These are phyloP conservation scores for Phoxinus dragarum DNA, from an alignment of 2,797 vertebrate species.

Conservation along the genomic window DNA sequence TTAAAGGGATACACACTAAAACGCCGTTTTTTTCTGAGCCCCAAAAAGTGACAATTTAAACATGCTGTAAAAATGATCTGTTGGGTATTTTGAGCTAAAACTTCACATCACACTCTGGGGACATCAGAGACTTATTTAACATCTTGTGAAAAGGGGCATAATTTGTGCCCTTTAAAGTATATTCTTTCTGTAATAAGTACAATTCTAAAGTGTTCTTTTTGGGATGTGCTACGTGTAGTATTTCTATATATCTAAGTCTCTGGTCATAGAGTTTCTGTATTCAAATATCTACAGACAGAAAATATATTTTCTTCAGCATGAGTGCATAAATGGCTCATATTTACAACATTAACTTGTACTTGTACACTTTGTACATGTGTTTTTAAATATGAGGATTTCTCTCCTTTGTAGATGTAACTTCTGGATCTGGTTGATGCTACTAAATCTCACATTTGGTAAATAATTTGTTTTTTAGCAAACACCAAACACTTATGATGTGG, in stretches of 20 bases:
- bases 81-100: too few species aligned
- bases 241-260: not conserved
- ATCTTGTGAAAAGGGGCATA: too few species aligned
- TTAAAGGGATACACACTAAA: too few species aligned
- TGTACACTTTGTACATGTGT: not conserved
- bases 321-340: not conserved
- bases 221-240: not conserved
- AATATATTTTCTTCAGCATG: not conserved
- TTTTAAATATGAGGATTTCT: not conserved
- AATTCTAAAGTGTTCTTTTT: not conserved
- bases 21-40: too few species aligned
- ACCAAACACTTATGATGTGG: slow-evolving; percentile 12
- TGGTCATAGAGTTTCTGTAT: not conserved
- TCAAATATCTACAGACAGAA: not conserved
- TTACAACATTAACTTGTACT: not conserved
- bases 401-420: not conserved
- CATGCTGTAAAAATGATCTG: too few species aligned
- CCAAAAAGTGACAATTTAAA: too few species aligned
- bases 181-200: too few species aligned
- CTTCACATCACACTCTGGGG: too few species aligned
- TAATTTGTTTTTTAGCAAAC: not conserved
- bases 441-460: not conserved
- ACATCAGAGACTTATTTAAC: too few species aligned
- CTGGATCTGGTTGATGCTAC: not conserved
- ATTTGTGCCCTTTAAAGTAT: too few species aligned